Base-by-base conservation (phyloP, 2,797 vertebrate genomes). In the Dromococcyx pavoninus region DNA sequence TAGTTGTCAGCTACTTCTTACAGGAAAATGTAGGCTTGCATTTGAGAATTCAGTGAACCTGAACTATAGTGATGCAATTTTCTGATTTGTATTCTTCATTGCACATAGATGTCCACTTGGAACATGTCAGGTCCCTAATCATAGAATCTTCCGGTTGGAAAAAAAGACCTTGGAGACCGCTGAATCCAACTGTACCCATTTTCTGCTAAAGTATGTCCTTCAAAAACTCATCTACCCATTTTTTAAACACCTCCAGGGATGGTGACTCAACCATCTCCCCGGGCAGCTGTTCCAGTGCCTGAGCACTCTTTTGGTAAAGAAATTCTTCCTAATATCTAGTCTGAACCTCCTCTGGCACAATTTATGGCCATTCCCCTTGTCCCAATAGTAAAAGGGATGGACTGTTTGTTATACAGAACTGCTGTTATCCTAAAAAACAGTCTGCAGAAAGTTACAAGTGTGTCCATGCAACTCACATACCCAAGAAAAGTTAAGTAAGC, bases 391-490 rank as follows among this genome's bases (percentile, higher is more conserved):
- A 62, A 70, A 70, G 2, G 23, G 15, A 35, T 28, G 25, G 11
- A 11, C 56, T 51, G 2, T 7, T 9, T 21, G 5, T 19, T 50
- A 3, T 28, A 25, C 2, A 50, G 5, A 85, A 28, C 3, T 28
- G 8, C 22, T 30, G 7, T 25, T 28, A 35, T 2, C 12, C 21
- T 27, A 66, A 65, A 86, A 70, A 12, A 11, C 5, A 51, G 23
- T 16, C 30, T 70, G 54, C 44, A 43, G 21, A 32, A 50, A 43
- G 48, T 6, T 76, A 5, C 6, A 53, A 51, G 10, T 6, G 4
- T n/a, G 27, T 23, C 33, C 41, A 30, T 0, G 0, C 7, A 65
- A 37, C 5, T 67, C 25, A 14, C 1, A 1, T 4, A 44, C 13
- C 8, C 19, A 61, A 61, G 24, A 41, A 3, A 5, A 73, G 13